These are phyloP conservation scores for Cheilosia vulpina DNA, from an alignment of 2,888 invertebrate species.

Conservation along the genomic window DNA sequence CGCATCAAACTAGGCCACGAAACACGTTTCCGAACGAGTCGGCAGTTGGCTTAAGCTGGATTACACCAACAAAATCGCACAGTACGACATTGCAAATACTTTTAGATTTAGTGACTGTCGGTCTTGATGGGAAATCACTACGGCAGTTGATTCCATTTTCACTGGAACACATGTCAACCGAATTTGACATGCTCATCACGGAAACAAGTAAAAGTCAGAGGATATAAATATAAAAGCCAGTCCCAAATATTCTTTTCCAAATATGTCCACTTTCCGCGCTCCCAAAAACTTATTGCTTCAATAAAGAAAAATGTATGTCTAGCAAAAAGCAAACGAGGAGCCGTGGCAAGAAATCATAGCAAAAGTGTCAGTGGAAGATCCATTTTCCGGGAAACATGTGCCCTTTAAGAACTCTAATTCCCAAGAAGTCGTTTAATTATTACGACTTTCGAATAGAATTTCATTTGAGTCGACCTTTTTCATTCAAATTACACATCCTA, in stretches of 20 bases:
- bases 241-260: too few species aligned
- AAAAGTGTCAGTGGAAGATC: neutral
- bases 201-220: neutral
- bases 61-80: too few species aligned
- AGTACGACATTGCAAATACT: too few species aligned
- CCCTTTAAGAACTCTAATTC: slow-evolving; percentile 41
- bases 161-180: neutral
- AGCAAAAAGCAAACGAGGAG: too few species aligned
- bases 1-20: too few species aligned
- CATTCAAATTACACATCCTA: slow-evolving; percentile 45
- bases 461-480: slow-evolving; percentile 46
- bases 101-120: too few species aligned
- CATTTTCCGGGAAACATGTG: neutral
- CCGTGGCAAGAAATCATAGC: neutral
- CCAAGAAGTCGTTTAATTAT: slow-evolving; percentile 61
- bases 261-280: too few species aligned
- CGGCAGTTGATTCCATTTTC: too few species aligned
- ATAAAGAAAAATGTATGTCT: neutral
- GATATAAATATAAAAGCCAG: neutral
- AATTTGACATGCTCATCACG: neutral
- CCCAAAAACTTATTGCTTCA: neutral
- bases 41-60: too few species aligned
- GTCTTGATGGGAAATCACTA: too few species aligned
- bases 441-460: slow-evolving; percentile 60
- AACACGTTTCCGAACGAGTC: too few species aligned